phyloP scores from a whole-genome alignment of 2,113 vertebrate species.

The Bos taurus region DNA sequence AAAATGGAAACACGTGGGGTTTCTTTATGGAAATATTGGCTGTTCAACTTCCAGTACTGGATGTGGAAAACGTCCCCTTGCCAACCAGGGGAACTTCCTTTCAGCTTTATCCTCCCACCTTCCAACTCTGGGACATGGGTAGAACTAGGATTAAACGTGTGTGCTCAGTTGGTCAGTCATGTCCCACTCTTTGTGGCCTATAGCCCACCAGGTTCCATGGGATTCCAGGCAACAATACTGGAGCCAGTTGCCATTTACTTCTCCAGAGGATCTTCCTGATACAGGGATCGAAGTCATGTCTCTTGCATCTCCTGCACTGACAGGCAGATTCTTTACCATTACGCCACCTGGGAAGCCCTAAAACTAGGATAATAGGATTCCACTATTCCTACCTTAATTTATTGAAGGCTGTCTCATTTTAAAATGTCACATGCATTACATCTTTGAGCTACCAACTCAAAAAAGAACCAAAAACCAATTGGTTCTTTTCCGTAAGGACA shows the following conservation, averaged over 20 bases:
- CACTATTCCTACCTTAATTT: not conserved
- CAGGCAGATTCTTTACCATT: not conserved
- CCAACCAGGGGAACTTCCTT: not conserved
- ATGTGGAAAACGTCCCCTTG: not conserved
- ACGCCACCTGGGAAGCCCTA: not conserved
- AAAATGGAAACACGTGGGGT: not conserved
- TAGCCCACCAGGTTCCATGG: not conserved
- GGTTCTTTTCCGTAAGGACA: not conserved
- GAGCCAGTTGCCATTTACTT: not conserved
- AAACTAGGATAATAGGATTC: not conserved
- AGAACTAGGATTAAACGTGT: not conserved
- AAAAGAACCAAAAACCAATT: not conserved
- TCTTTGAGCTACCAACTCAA: not conserved
- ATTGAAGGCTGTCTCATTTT: not conserved
- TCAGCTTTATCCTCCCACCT: not conserved
- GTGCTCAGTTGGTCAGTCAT: not conserved
- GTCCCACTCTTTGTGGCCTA: not conserved
- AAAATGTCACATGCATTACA: not conserved
- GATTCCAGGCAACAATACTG: not conserved
- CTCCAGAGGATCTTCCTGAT: not conserved
- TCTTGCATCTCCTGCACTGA: not conserved
- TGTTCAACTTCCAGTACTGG: not conserved
- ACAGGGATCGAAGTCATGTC: not conserved
- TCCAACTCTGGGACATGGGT: not conserved
- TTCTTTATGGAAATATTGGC: not conserved